Conservation (phyloP, 2,888 invertebrate genomes). For the Zaprionus bogoriensis region DNA sequence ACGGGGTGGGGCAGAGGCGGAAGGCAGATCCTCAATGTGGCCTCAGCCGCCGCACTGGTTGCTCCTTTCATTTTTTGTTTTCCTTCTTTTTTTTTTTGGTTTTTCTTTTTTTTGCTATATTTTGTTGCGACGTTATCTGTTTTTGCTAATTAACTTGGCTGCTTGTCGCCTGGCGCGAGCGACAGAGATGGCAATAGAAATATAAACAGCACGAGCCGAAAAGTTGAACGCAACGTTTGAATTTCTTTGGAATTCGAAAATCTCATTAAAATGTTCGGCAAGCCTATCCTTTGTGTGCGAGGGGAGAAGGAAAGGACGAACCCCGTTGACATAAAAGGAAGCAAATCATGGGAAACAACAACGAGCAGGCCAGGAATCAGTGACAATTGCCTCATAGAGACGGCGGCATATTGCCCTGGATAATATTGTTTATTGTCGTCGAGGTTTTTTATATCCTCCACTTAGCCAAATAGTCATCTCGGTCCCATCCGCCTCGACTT, state of each 20-base stretch:
- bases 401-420: too few species aligned
- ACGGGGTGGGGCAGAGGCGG: background rate
- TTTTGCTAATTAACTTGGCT: slow-evolving; percentile 73
- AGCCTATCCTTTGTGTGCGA: slow-evolving; percentile 12
- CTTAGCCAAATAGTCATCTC: slow-evolving; percentile 33
- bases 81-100: slow-evolving; percentile 2
- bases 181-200: slow-evolving; percentile 2
- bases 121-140: slow-evolving; percentile 67
- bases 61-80: slow-evolving; percentile 52
- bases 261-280: slow-evolving; percentile 66
- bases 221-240: slow-evolving; percentile 21
- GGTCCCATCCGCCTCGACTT: background rate
- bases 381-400: slow-evolving; percentile 1
- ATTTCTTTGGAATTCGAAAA: slow-evolving; percentile 60
- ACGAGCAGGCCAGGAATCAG: background rate
- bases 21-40: slow-evolving; percentile 22
- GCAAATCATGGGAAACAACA: slow-evolving; percentile 7
- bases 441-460: background rate
- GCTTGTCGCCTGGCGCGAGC: slow-evolving; percentile 38
- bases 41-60: slow-evolving; percentile 37
- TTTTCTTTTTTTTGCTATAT: slow-evolving; percentile 6
- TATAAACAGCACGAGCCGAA: slow-evolving; percentile 14
- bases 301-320: background rate
- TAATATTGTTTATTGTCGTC: background rate
- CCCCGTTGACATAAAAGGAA: slow-evolving; percentile 26